phyloP scores from a whole-genome alignment of 2,113 vertebrate species.

The Ictalurus punctatus region DNA sequence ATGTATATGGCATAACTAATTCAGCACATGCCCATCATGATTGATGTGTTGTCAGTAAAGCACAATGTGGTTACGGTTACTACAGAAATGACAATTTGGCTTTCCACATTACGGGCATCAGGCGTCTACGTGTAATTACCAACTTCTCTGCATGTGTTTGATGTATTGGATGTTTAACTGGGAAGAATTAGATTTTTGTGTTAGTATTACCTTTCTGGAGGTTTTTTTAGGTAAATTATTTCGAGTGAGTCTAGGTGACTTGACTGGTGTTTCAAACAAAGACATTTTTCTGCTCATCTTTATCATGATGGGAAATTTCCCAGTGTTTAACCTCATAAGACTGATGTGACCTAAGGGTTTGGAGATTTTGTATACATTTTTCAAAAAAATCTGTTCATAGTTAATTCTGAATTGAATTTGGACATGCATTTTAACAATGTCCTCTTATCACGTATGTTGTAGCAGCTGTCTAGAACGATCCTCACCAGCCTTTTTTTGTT shows the following conservation, averaged over 20 bases:
- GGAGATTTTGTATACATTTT: neutral
- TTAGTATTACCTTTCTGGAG: neutral
- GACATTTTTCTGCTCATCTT: neutral
- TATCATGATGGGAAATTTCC: neutral
- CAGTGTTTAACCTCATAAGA: neutral
- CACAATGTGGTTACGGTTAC: neutral
- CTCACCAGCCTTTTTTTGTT: neutral
- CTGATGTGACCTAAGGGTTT: neutral
- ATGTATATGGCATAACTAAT: neutral
- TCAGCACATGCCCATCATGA: neutral
- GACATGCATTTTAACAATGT: neutral
- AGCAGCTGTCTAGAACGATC: neutral
- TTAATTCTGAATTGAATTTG: neutral
- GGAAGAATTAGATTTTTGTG: neutral
- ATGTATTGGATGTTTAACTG: neutral
- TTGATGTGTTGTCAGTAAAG: too few relatives aligned
- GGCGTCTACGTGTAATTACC: neutral
- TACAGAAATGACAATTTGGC: neutral
- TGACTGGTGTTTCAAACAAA: neutral
- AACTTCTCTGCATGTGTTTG: neutral
- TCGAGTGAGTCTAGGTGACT: neutral
- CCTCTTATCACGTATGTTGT: neutral
- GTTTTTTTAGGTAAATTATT: neutral
- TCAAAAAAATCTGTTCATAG: neutral
- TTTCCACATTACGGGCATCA: neutral